Evolutionary conservation across 2,888 invertebrate species (phyloP).

Genomic region (Amiota communis): DNA sequence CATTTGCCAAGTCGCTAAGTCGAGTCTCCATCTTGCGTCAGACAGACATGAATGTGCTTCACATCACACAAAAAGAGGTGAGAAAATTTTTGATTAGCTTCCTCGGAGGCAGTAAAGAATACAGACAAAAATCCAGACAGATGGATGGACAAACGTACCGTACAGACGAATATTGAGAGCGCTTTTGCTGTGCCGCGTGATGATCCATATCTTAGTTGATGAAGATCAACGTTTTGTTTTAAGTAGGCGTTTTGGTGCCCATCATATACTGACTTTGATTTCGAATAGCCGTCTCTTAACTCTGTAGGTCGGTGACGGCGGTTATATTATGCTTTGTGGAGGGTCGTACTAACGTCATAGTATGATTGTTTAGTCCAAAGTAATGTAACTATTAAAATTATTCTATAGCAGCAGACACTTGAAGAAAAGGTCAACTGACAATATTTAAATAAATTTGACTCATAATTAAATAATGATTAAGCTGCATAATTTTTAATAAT

Average conservation of each 20-base stretch:
- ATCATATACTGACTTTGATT: constrained; percentile 65
- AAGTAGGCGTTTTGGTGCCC: constrained; percentile 55
- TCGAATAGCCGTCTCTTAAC: constrained; percentile 57
- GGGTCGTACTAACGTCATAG: constrained; percentile 35
- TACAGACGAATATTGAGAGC: constrained; percentile 17
- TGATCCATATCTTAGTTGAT: constrained; percentile 50
- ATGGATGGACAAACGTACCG: constrained; percentile 14
- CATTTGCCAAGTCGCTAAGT: neutral
- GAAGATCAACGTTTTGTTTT: constrained; percentile 64
- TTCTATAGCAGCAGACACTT: constrained; percentile 25
- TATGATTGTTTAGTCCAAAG: constrained; percentile 46
- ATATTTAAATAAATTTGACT: neutral
- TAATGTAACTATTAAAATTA: constrained; percentile 66
- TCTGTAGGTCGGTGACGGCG: constrained; percentile 38
- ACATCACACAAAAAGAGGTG: constrained; percentile 71
- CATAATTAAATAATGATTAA: no score
- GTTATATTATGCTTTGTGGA: constrained; percentile 40
- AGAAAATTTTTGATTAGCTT: constrained; percentile 73
- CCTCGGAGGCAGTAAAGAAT: constrained; percentile 63
- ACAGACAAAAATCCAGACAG: constrained; percentile 8
- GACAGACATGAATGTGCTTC: constrained; percentile 46
- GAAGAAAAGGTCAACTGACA: neutral
- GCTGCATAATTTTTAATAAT: no score
- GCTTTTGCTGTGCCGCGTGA: neutral
- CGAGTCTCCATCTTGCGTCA: constrained; percentile 34